Evolutionary conservation across 2,113 vertebrate genomes (phyloP), one percentile per base, ranked within the genome.

Genomic region (Eptesicus fuscus): DNA sequence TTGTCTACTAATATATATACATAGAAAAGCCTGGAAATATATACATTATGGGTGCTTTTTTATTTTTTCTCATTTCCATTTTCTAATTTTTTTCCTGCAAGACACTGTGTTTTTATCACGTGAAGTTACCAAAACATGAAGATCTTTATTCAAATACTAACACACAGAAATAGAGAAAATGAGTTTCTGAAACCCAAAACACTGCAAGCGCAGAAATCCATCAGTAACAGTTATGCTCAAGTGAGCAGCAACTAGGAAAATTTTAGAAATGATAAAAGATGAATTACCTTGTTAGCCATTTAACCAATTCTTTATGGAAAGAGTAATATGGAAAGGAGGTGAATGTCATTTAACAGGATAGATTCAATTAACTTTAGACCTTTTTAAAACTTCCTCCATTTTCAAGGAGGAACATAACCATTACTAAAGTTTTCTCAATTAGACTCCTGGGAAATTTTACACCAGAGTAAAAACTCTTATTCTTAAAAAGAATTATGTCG

Each of bases 301-400:
- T 92, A 77, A 82, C n/a, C 51, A 90, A 51, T 67, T 47, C 82
- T 77, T 94, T 70, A 78, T 35, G 9, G 63, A 94, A 86, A 82
- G 22, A 89, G 8, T 69, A 79, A 89, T 80, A 95, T 0, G 49
- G 13, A 93, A 96, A 92, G 83, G 17, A 51, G 14, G 42, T 53
- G 49, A 83, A 9, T 49, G 22, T 70, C 74, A 93, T 76, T 74
- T 59, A 90, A 83, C 56, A 22, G 70, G 42, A 79, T 40, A 94
- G 44, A 89, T 65, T 92, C 42, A 80, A 89, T 89, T 83, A 93
- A 59, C 49, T 95, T 86, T 85, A 92, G 61, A 71, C 22, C 13
- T 89, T 67, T 96, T 77, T 63, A 96, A 96, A 95, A 86, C 25
- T 67, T 76, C 69, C 51, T 96, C 47, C 37, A 71, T 90, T 96